Evolutionary conservation across 2,888 invertebrate genomes (phyloP).

Genomic region (Leptinotarsa haldemani): DNA sequence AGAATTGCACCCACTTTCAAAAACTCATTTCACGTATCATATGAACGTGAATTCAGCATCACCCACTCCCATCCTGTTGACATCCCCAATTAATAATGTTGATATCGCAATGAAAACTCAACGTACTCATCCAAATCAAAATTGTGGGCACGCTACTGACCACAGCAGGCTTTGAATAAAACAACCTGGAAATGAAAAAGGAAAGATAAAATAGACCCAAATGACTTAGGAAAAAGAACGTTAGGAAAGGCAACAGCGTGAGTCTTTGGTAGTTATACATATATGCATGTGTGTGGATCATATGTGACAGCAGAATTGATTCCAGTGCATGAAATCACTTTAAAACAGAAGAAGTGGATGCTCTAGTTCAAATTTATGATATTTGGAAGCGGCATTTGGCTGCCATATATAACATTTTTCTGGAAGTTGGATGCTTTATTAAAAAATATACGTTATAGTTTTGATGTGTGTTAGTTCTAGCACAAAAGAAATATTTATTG

Average conservation of each 20-base stretch:
- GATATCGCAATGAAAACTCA: no score
- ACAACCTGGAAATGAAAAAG: conserved; percentile 61
- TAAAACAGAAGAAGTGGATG: conserved; percentile 44
- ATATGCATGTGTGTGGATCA: conserved; percentile 58
- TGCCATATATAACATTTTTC: conserved; percentile 31
- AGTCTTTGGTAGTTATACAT: conserved; percentile 51
- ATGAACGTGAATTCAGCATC: no score
- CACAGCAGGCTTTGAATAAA: conserved; percentile 55
- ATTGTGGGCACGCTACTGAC: not conserved
- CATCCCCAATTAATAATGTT: no score
- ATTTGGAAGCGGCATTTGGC: conserved; percentile 35
- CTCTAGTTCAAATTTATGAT: conserved; percentile 27
- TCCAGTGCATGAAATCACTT: conserved; percentile 49
- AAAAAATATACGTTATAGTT: conserved; percentile 17
- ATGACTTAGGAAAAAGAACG: conserved; percentile 49
- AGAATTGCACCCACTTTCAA: no score
- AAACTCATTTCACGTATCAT: no score
- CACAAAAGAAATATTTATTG: not conserved
- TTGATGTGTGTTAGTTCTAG: not conserved
- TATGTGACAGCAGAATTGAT: conserved; percentile 57
- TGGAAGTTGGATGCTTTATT: conserved; percentile 13
- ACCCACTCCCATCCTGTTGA: no score
- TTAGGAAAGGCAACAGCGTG: conserved; percentile 24
- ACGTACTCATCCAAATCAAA: not conserved
- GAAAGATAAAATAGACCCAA: conserved; percentile 59